These are phyloP conservation scores for Leptinotarsa haldemani DNA, from an alignment of 2,888 invertebrate species.

Conservation along the genomic window DNA sequence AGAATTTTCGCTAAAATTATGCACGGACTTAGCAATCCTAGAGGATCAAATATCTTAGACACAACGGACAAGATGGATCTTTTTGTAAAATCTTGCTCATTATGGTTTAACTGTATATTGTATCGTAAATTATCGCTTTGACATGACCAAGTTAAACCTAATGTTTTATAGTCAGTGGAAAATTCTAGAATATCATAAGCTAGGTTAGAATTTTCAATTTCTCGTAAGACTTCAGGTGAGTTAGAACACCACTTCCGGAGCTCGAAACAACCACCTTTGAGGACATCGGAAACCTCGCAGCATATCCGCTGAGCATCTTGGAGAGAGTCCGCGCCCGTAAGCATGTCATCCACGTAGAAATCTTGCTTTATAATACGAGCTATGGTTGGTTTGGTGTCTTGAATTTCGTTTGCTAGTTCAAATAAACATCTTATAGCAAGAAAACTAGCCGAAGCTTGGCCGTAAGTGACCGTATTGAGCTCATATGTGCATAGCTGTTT, in stretches of 20 bases:
- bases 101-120: neutral
- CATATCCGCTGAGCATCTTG: conserved; percentile 34
- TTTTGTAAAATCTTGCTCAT: conserved; percentile 6
- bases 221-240: conserved; percentile 10
- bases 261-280: conserved; percentile 32
- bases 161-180: conserved; percentile 12
- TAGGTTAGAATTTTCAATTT: neutral
- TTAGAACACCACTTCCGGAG: conserved; percentile 29
- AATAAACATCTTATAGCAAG: conserved; percentile 29
- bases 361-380: conserved; percentile 13
- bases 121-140: neutral
- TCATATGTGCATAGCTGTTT: conserved; percentile 35
- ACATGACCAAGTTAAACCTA: conserved; percentile 15
- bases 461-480: conserved; percentile 40
- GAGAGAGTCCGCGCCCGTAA: conserved; percentile 28
- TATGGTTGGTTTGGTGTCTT: conserved; percentile 23
- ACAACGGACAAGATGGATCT: conserved; percentile 19
- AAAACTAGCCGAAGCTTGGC: conserved; percentile 28
- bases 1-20: conserved; percentile 17
- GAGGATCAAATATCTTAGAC: conserved; percentile 24
- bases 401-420: conserved; percentile 11
- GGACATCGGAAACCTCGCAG: conserved; percentile 24
- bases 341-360: conserved; percentile 36
- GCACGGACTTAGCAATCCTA: conserved; percentile 14
- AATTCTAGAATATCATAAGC: conserved; percentile 16